A percentile compares a stretch with the other conserved stretches of the same genome.
phyloP scores from a whole-genome alignment of 1,140 invertebrate species.

The Nebria ingens region DNA sequence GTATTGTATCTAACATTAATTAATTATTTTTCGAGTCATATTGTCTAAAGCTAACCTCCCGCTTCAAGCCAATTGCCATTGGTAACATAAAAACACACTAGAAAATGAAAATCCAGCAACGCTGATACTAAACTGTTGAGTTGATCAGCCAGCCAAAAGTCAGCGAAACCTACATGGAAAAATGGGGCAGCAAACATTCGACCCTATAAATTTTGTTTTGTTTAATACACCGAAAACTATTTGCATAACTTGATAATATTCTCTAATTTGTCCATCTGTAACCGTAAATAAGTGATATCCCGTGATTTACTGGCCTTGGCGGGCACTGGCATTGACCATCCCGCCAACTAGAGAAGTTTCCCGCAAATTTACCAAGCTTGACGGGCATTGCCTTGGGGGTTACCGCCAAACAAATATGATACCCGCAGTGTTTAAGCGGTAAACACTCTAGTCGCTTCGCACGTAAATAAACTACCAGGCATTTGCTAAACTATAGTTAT shows the following conservation, averaged over 20 bases:
- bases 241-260: neutral
- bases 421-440: too few species aligned
- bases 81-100: constrained; percentile 51
- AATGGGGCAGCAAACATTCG: constrained; percentile 71
- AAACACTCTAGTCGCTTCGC: too few species aligned
- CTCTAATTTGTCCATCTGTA: too few species aligned
- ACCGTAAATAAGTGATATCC: too few species aligned
- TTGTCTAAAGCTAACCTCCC: constrained; percentile 29
- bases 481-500: too few species aligned
- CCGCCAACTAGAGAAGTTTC: too few species aligned
- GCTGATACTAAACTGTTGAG: constrained; percentile 69
- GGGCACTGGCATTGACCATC: too few species aligned
- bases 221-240: neutral
- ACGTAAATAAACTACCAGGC: too few species aligned
- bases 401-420: too few species aligned
- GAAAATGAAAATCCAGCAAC: constrained; percentile 71
- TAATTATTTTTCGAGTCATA: neutral
- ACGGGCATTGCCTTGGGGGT: too few species aligned
- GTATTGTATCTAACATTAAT: neutral
- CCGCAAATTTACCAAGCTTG: too few species aligned
- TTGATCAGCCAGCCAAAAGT: constrained; percentile 92
- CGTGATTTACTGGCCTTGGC: too few species aligned
- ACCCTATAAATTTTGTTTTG: constrained; percentile 28
- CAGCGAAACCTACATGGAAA: constrained; percentile 77
- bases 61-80: constrained; percentile 38